Base-by-base conservation (phyloP, 2,888 invertebrate species). In the Theretra japonica region DNA sequence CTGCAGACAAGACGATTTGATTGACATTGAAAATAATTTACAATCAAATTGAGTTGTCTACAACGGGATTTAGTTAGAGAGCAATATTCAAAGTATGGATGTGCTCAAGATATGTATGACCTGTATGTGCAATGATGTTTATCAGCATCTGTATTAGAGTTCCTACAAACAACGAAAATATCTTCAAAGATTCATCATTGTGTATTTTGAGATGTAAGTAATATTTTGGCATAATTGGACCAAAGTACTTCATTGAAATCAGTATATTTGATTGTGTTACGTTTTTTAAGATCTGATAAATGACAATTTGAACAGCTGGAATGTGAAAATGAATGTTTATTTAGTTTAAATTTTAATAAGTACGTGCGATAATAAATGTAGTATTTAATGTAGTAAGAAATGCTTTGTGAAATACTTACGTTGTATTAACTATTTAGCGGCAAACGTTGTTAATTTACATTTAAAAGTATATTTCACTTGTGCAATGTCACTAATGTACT, bases 201-300 rank as follows among this genome's bases (percentile, higher is more conserved):
- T 50, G 41, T 7, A 58, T 17, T 58, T 70, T 11, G 5, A n/a
- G 19, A n/a, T 48, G 50, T 60, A 58, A 65, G 71, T 62, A 72
- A 57, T 73, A 50, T 72, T 73, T 74, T 71, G 76, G 75, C 77
- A 76, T 69, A 53, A 70, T 74, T 69, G 72, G 70, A 80, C 78
- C 81, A 78, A 80, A 79, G 81, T 78, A 73, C 74, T 74, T 73
- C 78, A 78, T 62, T 70, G 28, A 71, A 68, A 68, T 50, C 56
- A 41, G 56, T 71, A 23, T 65, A 41, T 68, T 21, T 56, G 4
- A 41, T 48, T 21, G 17, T 59, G 23, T 73, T 6, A 53, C 53
- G 53, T 53, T 53, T 17, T 17, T n/a, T n/a, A 53, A 48, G 48
- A 65, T 23, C 65, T 65, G 65, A 25, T 23, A 65, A 23, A 23